Percentiles rank a stretch among this genome's conserved stretches.
Evolutionary conservation across 2,888 invertebrate genomes (phyloP).

Genomic region (Archips xylosteana): DNA sequence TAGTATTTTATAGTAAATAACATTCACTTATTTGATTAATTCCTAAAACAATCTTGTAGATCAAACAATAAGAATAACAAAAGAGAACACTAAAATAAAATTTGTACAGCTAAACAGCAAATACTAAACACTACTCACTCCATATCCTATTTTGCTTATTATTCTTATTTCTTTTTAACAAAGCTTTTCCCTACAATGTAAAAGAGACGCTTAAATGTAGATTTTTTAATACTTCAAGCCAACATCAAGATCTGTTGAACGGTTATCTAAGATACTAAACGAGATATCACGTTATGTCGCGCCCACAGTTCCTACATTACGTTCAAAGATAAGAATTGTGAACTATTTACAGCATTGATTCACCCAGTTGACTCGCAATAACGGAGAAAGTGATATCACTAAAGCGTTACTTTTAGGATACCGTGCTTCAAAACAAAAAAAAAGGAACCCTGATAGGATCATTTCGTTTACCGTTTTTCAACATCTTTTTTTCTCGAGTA

Average conservation of each 20-base stretch:
- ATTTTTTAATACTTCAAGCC: not conserved
- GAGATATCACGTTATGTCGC: constrained; percentile 45
- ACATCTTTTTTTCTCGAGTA: too few species aligned
- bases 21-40: too few species aligned
- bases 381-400: constrained; percentile 42
- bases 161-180: not conserved
- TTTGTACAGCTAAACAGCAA: not conserved
- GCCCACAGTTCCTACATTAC: constrained; percentile 41
- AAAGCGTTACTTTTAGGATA: constrained; percentile 1
- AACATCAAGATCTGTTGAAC: constrained; percentile 21
- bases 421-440: too few species aligned
- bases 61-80: not conserved
- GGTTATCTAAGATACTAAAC: constrained; percentile 41
- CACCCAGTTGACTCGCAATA: constrained; percentile 38
- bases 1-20: too few species aligned
- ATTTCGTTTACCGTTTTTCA: too few species aligned
- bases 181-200: not conserved
- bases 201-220: not conserved
- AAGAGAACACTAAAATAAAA: not conserved
- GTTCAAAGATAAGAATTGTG: constrained; percentile 40
- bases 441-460: too few species aligned
- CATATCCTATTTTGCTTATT: not conserved
- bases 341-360: constrained; percentile 34
- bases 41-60: not conserved
- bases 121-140: not conserved